Evolutionary conservation across 1,140 invertebrate genomes (phyloP).

Genomic region (Fopius arisanus): DNA sequence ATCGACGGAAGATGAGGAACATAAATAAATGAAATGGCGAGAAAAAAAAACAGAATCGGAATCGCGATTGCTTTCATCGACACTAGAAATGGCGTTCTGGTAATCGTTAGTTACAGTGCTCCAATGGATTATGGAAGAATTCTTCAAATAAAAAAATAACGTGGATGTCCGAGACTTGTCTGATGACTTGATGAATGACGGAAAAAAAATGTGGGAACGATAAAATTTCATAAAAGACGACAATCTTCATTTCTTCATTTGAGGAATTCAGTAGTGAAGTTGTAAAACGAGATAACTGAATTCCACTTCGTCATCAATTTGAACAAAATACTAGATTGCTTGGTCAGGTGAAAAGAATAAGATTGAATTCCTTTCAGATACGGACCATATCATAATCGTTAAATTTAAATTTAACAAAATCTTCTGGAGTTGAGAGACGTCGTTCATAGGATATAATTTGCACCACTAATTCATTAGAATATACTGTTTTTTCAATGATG

Average conservation of each 20-base stretch:
- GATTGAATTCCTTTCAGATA: too few species aligned
- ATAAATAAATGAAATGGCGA: background rate
- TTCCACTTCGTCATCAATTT: too few species aligned
- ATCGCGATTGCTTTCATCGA: background rate
- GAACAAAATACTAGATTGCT: too few species aligned
- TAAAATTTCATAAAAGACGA: too few species aligned
- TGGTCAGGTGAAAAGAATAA: too few species aligned
- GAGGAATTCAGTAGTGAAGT: background rate
- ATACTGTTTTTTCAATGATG: too few species aligned
- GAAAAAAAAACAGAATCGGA: background rate
- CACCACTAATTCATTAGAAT: too few species aligned
- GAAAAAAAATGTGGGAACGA: background rate
- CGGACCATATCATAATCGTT: too few species aligned
- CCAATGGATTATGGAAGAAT: background rate
- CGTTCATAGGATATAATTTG: too few species aligned
- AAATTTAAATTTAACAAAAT: too few species aligned
- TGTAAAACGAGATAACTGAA: background rate
- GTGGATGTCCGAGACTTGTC: background rate
- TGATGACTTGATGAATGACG: background rate
- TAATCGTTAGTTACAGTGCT: background rate
- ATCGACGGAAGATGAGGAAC: background rate
- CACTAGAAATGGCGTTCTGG: background rate
- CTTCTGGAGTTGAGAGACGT: too few species aligned
- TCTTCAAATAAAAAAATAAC: background rate
- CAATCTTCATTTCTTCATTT: background rate